Percentiles rank a stretch among this genome's conserved stretches.
phyloP scores from a whole-genome alignment of 2,888 invertebrate genomes.

The Acronicta alni region DNA sequence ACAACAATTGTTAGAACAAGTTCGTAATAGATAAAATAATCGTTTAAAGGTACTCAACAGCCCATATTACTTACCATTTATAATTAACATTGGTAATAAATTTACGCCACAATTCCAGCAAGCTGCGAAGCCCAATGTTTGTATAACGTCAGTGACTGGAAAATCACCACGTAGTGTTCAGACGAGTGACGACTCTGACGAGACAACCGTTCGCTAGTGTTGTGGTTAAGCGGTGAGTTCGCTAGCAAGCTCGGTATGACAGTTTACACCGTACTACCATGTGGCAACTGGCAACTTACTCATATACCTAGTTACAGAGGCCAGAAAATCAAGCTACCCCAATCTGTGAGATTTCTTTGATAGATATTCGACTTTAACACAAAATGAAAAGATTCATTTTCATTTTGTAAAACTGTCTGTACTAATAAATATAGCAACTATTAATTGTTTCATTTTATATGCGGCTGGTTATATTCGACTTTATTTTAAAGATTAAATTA shows the following conservation, averaged over 20 bases:
- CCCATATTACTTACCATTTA: too few relatives aligned
- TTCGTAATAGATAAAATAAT: constrained; percentile 60
- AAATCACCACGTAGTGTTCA: constrained; percentile 42
- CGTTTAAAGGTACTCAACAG: neutral
- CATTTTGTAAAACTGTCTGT: too few relatives aligned
- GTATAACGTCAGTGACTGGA: constrained; percentile 56
- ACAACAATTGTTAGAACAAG: constrained; percentile 42
- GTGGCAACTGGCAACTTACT: constrained; percentile 1
- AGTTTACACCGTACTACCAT: constrained; percentile 7
- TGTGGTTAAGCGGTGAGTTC: constrained; percentile 32
- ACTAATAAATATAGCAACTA: too few relatives aligned
- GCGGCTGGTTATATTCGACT: too few relatives aligned
- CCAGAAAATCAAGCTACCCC: too few relatives aligned
- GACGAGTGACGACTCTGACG: constrained; percentile 40
- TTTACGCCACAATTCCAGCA: constrained; percentile 22
- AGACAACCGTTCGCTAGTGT: constrained; percentile 26
- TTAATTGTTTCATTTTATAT: too few relatives aligned
- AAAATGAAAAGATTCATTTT: too few relatives aligned
- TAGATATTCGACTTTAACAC: too few relatives aligned
- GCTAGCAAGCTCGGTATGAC: constrained; percentile 15
- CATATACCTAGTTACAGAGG: too few relatives aligned
- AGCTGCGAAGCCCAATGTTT: constrained; percentile 57
- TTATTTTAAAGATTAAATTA: too few relatives aligned
- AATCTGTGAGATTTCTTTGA: too few relatives aligned
- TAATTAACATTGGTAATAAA: neutral